A percentile compares a stretch with the other conserved stretches of the same genome.
Conservation (phyloP, 2,888 invertebrate species). For the Trissolcus brochymenae region DNA sequence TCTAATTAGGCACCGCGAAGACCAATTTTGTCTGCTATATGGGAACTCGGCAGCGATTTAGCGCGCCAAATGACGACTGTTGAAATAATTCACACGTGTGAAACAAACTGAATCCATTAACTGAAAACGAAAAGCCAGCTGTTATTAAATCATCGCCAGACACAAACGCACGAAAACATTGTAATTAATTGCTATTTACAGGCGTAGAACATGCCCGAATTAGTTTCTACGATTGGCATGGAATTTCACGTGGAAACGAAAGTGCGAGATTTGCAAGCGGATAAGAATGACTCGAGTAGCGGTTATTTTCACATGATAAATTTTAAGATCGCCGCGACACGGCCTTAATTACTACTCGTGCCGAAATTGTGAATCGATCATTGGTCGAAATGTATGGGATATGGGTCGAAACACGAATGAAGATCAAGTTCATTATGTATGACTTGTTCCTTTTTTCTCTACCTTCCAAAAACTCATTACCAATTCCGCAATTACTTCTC, state of each 20-base stretch:
- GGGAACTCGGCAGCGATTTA: too few species aligned
- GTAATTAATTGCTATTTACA: constrained; percentile 12
- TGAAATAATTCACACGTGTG: constrained; percentile 14
- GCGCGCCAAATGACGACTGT: constrained; percentile 19
- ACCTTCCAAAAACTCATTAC: constrained; percentile 40
- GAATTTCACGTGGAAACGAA: constrained; percentile 1
- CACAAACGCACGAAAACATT: not conserved
- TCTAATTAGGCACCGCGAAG: constrained; percentile 65
- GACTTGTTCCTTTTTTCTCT: constrained; percentile 22
- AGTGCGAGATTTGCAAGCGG: constrained; percentile 6
- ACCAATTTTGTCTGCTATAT: constrained; percentile 18
- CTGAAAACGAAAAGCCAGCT: not conserved
- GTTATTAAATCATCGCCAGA: constrained; percentile 22
- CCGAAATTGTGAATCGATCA: constrained; percentile 58
- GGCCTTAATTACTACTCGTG: constrained; percentile 59
- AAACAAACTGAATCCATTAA: constrained; percentile 4
- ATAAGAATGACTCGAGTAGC: constrained; percentile 10
- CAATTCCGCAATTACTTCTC: constrained; percentile 42
- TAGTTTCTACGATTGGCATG: constrained; percentile 1
- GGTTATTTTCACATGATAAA: constrained; percentile 22
- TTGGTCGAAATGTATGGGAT: constrained; percentile 47
- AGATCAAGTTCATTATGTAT: constrained; percentile 39
- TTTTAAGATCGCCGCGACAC: constrained; percentile 42
- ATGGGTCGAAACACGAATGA: constrained; percentile 46
- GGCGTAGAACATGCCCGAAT: not conserved